These are phyloP conservation scores for Tiliacea aurago DNA, from an alignment of 2,888 invertebrate species.

Conservation along the genomic window DNA sequence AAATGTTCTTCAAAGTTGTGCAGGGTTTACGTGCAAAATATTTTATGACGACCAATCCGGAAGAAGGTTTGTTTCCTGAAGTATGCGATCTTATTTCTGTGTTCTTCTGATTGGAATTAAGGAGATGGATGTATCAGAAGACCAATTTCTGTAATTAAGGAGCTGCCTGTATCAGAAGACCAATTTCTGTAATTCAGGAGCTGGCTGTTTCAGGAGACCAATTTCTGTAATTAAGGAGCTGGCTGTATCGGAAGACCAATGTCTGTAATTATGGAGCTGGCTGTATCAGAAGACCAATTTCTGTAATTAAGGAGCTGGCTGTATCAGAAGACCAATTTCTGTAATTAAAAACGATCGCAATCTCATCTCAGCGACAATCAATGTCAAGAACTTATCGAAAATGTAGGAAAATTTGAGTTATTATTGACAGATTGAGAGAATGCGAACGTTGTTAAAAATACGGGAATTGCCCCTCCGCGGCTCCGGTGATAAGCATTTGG, in stretches of 20 bases:
- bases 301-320: background rate
- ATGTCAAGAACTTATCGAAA: too few species aligned
- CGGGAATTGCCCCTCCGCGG: too few species aligned
- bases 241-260: background rate
- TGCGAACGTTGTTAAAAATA: too few species aligned
- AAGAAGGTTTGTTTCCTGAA: slow-evolving; percentile 11
- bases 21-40: slow-evolving; percentile 51
- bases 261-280: background rate
- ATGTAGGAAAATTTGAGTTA: too few species aligned
- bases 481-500: background rate
- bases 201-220: background rate
- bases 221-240: slow-evolving; percentile 11
- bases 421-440: too few species aligned
- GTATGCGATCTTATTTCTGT: slow-evolving; percentile 26
- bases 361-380: too few species aligned
- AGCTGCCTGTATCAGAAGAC: background rate
- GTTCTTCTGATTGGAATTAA: slow-evolving; percentile 7
- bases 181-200: slow-evolving; percentile 13
- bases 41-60: slow-evolving; percentile 51
- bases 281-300: slow-evolving; percentile 1
- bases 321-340: background rate
- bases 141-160: background rate
- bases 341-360: too few species aligned
- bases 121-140: background rate
- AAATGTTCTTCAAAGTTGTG: slow-evolving; percentile 48